phyloP scores from a whole-genome alignment of 2,113 vertebrate genomes.

The Brachypteracias leptosomus region DNA sequence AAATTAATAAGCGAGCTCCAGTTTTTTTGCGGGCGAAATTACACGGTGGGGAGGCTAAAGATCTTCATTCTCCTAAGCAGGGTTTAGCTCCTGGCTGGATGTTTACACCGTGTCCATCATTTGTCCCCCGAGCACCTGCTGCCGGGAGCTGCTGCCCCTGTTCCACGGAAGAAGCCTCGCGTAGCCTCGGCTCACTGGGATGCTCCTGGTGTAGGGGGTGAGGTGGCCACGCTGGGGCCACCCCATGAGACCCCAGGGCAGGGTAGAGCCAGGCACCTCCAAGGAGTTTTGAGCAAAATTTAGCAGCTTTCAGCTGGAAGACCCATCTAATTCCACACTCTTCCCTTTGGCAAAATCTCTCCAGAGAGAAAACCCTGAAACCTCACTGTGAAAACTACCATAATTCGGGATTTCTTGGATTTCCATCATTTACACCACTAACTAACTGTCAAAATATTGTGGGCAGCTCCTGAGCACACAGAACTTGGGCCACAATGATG shows the following conservation, averaged over 20 bases:
- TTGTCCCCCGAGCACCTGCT: background rate
- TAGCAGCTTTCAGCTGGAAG: background rate
- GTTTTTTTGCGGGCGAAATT: background rate
- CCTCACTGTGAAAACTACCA: accelerated
- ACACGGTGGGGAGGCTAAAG: background rate
- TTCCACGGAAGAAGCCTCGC: background rate
- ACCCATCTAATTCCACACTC: background rate
- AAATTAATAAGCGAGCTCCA: background rate
- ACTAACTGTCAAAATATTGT: background rate
- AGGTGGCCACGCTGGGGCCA: background rate
- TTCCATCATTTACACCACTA: background rate
- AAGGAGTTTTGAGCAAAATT: background rate
- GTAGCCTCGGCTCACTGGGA: background rate
- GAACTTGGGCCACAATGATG: background rate
- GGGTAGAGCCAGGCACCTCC: background rate
- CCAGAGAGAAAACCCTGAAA: background rate
- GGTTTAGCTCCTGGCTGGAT: background rate
- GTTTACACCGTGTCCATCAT: background rate
- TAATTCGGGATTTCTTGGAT: background rate
- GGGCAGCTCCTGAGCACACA: background rate
- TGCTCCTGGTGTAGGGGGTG: background rate
- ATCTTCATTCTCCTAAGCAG: background rate
- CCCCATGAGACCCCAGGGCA: accelerated
- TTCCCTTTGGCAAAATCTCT: background rate
- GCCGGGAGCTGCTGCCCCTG: background rate